These are phyloP conservation scores for Parnassius smintheus DNA, from an alignment of 2,888 invertebrate genomes.

Conservation along the genomic window DNA sequence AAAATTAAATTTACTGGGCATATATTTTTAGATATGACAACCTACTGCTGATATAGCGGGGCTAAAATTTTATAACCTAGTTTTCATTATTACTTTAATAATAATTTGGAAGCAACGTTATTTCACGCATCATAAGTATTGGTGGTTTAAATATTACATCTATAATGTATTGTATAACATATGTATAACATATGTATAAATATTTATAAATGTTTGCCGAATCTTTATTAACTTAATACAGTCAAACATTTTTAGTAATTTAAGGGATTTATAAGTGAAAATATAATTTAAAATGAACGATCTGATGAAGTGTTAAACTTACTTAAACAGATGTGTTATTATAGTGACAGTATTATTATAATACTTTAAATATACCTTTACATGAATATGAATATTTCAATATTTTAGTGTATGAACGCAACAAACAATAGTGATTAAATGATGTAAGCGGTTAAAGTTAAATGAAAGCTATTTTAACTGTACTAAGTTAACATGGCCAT, in stretches of 20 bases:
- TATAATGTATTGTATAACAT: constrained; percentile 72
- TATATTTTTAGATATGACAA: constrained; percentile 13
- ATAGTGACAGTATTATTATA: not conserved
- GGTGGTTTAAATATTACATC: constrained; percentile 54
- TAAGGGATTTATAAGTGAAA: not conserved
- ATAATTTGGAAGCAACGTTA: constrained; percentile 70
- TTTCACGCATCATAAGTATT: constrained; percentile 72
- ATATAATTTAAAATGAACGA: not conserved
- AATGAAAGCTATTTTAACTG: constrained; percentile 40
- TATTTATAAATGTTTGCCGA: constrained; percentile 55
- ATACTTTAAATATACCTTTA: not conserved
- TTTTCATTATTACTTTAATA: constrained; percentile 56
- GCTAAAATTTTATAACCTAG: constrained; percentile 41
- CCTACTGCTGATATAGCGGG: constrained; percentile 42
- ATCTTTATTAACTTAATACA: constrained; percentile 75
- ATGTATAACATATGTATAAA: constrained; percentile 77
- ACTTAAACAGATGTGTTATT: constrained; percentile 5
- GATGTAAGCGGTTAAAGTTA: constrained; percentile 24
- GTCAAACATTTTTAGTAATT: constrained; percentile 30
- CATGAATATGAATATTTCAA: constrained; percentile 3
- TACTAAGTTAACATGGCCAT: constrained; percentile 72
- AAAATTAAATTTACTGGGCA: constrained; percentile 6
- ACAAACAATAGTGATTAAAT: constrained; percentile 15
- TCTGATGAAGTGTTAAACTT: not conserved
- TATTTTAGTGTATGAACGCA: constrained; percentile 5